Base-by-base conservation (phyloP, 2,888 invertebrate species). In the Adineta ricciae region DNA sequence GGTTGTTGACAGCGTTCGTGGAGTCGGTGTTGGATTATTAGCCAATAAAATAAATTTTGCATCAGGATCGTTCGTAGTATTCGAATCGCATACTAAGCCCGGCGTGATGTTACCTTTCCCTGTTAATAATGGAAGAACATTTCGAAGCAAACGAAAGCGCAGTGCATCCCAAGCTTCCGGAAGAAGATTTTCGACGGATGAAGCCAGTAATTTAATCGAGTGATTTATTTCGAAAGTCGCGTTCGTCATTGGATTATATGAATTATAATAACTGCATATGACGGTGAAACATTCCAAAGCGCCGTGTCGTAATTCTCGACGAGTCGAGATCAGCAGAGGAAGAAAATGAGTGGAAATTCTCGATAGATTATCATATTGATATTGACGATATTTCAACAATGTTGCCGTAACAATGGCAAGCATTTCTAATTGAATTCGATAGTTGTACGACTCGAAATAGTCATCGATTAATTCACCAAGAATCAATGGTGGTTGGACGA, bases 361-460 rank as follows among this genome's bases (percentile, higher is more conserved):
- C 3, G 41, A 7, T 78, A 78, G n/a, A 41, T 78, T 38, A 41
- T 78, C 78, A 78, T 78, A 78, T 36, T 78, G 21, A 41, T 78
- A 19, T 41, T 78, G 78, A 78, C 78, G 78, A 78, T 78, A 41
- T 38, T 38, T 78, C 4, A 78, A 14, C 41, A 78, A 41, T 41
- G 78, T 78, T 78, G 78, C 78, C 14, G 78, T 78, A 11, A 78
- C 41, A 41, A 78, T 78, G 11, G 78, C 78, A 41, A 78, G 41
- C 41, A 78, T 41, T 78, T 78, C 78, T 11, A 78, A n/a, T 78
- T 78, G 78, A 24, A 78, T 78, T 41, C 78, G 78, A 78, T 41
- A 78, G 14, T 8, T 78, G n/a, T 41, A 78, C n/a, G 24, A 21
- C 14, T 78, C 24, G 41, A 78, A 78, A n/a, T 41, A 4, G 24